Evolutionary conservation across 2,797 vertebrate species (phyloP).

Genomic region (Syndactyla subalaris): DNA sequence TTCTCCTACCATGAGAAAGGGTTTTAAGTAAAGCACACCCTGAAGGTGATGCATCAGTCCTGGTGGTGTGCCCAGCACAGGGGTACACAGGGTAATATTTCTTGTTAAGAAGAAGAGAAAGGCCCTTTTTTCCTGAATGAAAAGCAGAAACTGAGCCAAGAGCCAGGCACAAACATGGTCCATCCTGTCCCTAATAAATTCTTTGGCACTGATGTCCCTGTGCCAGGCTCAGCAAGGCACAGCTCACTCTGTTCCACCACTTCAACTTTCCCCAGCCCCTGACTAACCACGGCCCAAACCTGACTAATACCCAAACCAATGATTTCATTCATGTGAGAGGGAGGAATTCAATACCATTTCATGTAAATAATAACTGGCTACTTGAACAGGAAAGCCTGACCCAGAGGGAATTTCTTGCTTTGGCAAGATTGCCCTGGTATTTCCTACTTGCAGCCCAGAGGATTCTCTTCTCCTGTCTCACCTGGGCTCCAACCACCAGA

Average conservation of each 20-base stretch:
- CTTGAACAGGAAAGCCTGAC: neutral
- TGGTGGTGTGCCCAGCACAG: neutral
- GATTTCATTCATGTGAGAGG: neutral
- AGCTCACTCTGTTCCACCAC: neutral
- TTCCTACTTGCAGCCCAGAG: neutral
- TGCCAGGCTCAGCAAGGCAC: neutral
- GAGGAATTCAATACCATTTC: neutral
- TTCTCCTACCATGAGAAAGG: rapidly evolving
- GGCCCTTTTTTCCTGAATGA: neutral
- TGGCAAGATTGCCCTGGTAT: neutral
- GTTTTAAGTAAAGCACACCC: neutral
- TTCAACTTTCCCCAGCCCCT: neutral
- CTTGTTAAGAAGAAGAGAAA: neutral
- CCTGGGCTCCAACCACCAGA: neutral
- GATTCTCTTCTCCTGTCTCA: neutral
- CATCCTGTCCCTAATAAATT: neutral
- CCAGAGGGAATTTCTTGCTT: neutral
- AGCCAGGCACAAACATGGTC: neutral
- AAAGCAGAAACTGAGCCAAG: neutral
- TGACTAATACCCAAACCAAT: neutral
- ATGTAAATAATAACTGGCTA: neutral
- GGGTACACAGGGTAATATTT: neutral
- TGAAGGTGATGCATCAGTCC: neutral
- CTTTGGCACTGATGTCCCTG: rapidly evolving
- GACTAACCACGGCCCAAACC: rapidly evolving